Base-by-base conservation (phyloP, 1,140 invertebrate genomes). In the Euura saliciscinereae region DNA sequence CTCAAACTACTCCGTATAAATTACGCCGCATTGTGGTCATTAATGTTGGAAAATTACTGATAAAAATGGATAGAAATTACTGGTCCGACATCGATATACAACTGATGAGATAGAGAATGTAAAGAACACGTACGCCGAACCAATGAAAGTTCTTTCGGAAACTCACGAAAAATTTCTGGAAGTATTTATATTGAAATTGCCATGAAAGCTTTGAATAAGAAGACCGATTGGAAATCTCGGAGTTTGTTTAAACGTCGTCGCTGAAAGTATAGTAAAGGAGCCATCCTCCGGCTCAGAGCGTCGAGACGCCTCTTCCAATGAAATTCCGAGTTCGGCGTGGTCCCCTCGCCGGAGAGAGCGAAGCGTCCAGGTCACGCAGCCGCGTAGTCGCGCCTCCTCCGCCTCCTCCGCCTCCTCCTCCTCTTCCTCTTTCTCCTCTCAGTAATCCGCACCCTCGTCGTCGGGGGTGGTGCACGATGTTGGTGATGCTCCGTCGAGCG, bases 1-100 rank as follows among this genome's bases (percentile, higher is more conserved):
- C 28, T 28, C 28, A 28, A 28, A 28, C 28, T 28, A 76, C 82
- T 78, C 79, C 74, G 13, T 72, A 69, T 77, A 83, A 84, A 85
- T 86, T 83, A 79, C 68, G 68, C 74, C 28, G 74, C 51, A 44
- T 65, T 71, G 3, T 73, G 79, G 80, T 79, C 75, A 59, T 59
- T 28, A 28, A 28, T 28, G 28, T 28, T 28, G 28, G 1, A 28
- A 28, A 28, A 28, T 28, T 28, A 28, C 28, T 28, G 28, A 28
- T 28, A 28, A 28, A 28, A 28, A 28, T 28, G 28, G 28, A 28
- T 28, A 28, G 0, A 28, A 28, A 28, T 28, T 28, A 28, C 28
- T 28, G 28, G 28, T 28, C 28, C 28, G 28, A 28, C 28, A 28
- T 28, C 28, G 28, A 28, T 28, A 28, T 28, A 28, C 28, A 28